Conservation (phyloP, 2,797 vertebrate genomes). For the Cossypha niveicapilla region DNA sequence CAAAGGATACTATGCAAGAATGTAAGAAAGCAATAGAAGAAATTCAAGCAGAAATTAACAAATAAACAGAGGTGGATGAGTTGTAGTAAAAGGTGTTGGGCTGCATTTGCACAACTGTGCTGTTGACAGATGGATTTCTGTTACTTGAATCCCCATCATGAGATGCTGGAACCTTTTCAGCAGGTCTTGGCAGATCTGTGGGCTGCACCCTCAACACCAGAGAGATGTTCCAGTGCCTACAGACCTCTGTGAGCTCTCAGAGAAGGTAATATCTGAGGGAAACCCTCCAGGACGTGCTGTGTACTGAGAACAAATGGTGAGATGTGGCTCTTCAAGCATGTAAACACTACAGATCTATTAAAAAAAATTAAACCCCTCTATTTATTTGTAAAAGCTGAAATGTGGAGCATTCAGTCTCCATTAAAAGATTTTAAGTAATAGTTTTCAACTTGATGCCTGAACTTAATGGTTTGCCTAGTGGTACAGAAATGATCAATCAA, state of each 20-base stretch:
- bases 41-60: not conserved
- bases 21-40: not conserved
- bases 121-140: not conserved
- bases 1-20: not conserved
- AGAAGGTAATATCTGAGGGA: not conserved
- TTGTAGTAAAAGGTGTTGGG: not conserved
- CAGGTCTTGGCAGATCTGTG: not conserved
- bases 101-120: not conserved
- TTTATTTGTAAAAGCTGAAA: not conserved
- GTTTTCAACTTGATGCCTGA: not conserved
- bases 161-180: not conserved
- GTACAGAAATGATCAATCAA: not conserved
- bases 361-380: not conserved
- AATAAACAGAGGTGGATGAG: not conserved
- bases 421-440: not conserved
- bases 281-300: not conserved
- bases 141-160: not conserved
- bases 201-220: not conserved
- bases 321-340: not conserved
- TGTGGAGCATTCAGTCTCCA: not conserved
- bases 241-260: not conserved
- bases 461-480: not conserved
- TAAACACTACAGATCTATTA: not conserved
- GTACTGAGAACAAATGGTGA: not conserved
- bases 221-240: not conserved